Percentiles rank a stretch among this genome's conserved stretches.
phyloP scores from a whole-genome alignment of 2,888 invertebrate species.

The Tetranychus piercei region DNA sequence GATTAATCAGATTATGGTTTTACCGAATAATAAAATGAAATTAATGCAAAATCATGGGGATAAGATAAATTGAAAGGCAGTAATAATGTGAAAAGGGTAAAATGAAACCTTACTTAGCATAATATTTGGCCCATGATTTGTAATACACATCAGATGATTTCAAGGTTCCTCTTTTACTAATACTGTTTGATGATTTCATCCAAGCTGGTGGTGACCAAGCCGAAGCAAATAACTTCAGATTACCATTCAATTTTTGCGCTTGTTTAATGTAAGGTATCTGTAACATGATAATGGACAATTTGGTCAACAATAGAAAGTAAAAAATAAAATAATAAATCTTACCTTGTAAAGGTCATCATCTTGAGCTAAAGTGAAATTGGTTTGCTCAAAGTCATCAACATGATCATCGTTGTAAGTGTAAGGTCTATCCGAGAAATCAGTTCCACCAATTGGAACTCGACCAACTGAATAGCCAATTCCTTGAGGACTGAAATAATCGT shows the following conservation, averaged over 20 bases:
- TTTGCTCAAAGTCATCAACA: slow-evolving; percentile 30
- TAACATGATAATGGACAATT: neutral
- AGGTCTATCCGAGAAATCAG: slow-evolving; percentile 59
- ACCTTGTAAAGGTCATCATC: slow-evolving; percentile 21
- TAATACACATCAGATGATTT: slow-evolving; percentile 39
- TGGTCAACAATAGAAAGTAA: neutral
- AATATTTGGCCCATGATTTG: slow-evolving; percentile 62
- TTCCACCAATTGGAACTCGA: slow-evolving; percentile 63
- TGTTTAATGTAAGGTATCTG: slow-evolving; percentile 31
- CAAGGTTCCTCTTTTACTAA: slow-evolving; percentile 33
- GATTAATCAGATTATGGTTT: no score
- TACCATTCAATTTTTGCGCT: slow-evolving; percentile 28
- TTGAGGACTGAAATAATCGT: slow-evolving; percentile 34
- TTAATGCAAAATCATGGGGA: neutral
- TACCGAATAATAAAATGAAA: neutral
- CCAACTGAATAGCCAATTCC: slow-evolving; percentile 53
- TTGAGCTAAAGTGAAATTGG: slow-evolving; percentile 18
- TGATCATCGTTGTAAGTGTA: slow-evolving; percentile 62
- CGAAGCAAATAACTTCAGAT: slow-evolving; percentile 35
- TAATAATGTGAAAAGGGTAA: neutral
- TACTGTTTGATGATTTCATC: slow-evolving; percentile 40
- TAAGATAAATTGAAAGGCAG: neutral
- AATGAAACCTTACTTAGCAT: slow-evolving; percentile 40
- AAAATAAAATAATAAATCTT: neutral
- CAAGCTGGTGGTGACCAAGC: slow-evolving; percentile 41